Percentiles rank a stretch among this genome's conserved stretches.
These are phyloP conservation scores for Papilio polyxenes DNA, from an alignment of 1,140 invertebrate genomes.

Conservation along the genomic window DNA sequence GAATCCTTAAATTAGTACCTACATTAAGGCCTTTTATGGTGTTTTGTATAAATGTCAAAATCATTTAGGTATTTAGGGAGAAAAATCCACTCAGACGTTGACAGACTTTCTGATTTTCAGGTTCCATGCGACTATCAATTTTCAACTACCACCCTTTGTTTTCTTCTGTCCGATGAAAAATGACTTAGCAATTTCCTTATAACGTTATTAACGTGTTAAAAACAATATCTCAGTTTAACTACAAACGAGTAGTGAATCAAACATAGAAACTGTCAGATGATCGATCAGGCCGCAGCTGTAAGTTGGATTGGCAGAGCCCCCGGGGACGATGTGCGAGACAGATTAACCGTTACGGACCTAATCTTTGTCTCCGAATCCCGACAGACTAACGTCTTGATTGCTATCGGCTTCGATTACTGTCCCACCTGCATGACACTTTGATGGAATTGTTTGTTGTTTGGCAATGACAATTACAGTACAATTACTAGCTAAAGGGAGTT, in stretches of 20 bases:
- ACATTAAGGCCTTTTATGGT: background rate
- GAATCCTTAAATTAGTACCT: too few species aligned
- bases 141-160: background rate
- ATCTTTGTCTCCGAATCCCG: slow-evolving; percentile 54
- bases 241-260: background rate
- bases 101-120: background rate
- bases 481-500: too few species aligned
- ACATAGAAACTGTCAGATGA: slow-evolving; percentile 49
- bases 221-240: background rate
- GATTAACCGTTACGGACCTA: slow-evolving; percentile 59
- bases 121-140: background rate
- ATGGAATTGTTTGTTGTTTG: background rate
- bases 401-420: slow-evolving; percentile 42
- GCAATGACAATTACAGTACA: too few species aligned
- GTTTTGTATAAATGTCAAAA: background rate
- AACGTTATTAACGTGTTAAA: background rate
- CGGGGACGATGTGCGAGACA: slow-evolving; percentile 48
- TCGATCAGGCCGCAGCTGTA: slow-evolving; percentile 64
- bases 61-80: background rate
- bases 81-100: background rate
- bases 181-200: background rate
- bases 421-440: slow-evolving; percentile 1
- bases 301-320: slow-evolving; percentile 60
- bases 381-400: slow-evolving; percentile 50
- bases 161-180: background rate